Base-by-base conservation (phyloP, 2,113 vertebrate species). In the crab-eating macaque (Macaca fascicularis) region DNA sequence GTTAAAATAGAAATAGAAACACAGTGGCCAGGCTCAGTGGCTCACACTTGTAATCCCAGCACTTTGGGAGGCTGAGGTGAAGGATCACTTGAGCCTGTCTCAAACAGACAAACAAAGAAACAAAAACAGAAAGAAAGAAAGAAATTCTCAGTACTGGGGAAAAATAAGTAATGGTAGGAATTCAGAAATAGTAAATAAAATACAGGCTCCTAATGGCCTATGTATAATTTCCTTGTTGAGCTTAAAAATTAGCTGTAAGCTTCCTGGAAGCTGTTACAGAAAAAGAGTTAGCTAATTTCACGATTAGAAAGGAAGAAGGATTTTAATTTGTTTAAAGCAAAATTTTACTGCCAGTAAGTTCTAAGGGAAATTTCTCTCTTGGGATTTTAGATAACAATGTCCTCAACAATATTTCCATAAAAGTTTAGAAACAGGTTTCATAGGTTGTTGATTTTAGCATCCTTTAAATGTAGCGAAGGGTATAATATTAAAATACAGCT, bases 291-390 rank as follows among this genome's bases (percentile, higher is more conserved):
- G 79, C 43, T 83, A 55, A 50, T 90, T 88, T 91, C 64, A 59
- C 55, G 48, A 84, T 72, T 91, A 61, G 57, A 91, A 92, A 91
- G 27, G n/a, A 89, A 25, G 13, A 72, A 84, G 10, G 22, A 69
- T 87, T 90, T 95, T 90, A 90, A 78, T 96, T 95, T 76, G 22
- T 75, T 93, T 94, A 55, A 78, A 80, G 55, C 25, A 55, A 83
- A 75, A n/a, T 48, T 95, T 92, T 85, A 88, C 17, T 90, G 30
- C 8, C 43, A 76, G 2, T 80, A 72, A 69, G 4, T 80, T 94
- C 19, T 87, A 79, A 92, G 72, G 45, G 43, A 95, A 76, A 92
- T 61, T 94, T 95, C 19, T 89, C n/a, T 79, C 57, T 87, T 69
- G 78, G 50, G 40, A 84, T 91, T 93, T 94, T 93, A 69, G 30